These are phyloP conservation scores for Acleris emargana DNA, from an alignment of 2,888 invertebrate species.

Conservation along the genomic window DNA sequence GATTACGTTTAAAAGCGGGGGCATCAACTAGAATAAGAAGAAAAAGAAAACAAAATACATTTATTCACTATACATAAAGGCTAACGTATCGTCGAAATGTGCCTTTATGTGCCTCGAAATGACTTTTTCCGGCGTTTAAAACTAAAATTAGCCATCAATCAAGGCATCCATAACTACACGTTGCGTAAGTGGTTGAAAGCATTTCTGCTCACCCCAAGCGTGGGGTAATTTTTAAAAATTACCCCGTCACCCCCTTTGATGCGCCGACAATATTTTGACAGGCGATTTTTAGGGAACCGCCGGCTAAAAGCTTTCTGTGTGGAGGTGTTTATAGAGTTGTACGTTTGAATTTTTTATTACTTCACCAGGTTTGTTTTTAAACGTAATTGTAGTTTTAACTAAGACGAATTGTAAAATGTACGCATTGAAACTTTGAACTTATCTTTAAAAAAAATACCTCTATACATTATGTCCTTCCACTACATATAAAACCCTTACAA, in stretches of 20 bases:
- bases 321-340: constrained; percentile 4
- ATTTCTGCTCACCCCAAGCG: constrained; percentile 42
- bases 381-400: too few relatives aligned
- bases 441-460: too few relatives aligned
- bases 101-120: neutral
- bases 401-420: too few relatives aligned
- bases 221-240: constrained; percentile 44
- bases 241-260: constrained; percentile 60
- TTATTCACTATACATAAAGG: too few relatives aligned
- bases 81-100: too few relatives aligned
- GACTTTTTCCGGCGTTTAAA: constrained; percentile 31
- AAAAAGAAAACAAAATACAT: too few relatives aligned
- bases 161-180: constrained; percentile 38
- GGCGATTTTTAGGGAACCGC: constrained; percentile 60
- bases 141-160: constrained; percentile 35
- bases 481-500: too few relatives aligned
- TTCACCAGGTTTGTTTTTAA: too few relatives aligned
- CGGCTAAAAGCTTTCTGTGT: constrained; percentile 60
- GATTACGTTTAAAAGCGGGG: too few relatives aligned
- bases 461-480: too few relatives aligned
- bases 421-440: too few relatives aligned
- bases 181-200: constrained; percentile 46
- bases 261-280: constrained; percentile 72
- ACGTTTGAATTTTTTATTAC: neutral
- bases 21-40: too few relatives aligned